Evolutionary conservation across 1,140 invertebrate species (phyloP).

Genomic region (Bradynema listronoti): DNA sequence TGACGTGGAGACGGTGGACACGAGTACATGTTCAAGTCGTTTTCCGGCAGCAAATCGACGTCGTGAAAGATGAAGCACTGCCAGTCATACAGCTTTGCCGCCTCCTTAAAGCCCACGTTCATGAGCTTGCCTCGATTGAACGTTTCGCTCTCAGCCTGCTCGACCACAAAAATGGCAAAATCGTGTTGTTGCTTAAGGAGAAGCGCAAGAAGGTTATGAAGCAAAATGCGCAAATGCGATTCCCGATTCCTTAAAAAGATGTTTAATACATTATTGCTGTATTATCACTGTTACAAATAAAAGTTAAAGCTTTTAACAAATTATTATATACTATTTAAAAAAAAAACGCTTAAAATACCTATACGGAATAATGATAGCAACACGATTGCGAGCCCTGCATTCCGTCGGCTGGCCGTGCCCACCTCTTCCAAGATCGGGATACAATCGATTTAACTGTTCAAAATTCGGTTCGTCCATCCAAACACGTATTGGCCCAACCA

Average conservation of each 20-base stretch:
- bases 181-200: slow-evolving; percentile 65
- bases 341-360: slow-evolving; percentile 18
- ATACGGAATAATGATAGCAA: slow-evolving; percentile 52
- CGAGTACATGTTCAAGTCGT: slow-evolving; percentile 79
- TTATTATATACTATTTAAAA: not conserved
- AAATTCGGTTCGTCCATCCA: slow-evolving; percentile 47
- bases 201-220: slow-evolving; percentile 54
- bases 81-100: slow-evolving; percentile 50
- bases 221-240: slow-evolving; percentile 46
- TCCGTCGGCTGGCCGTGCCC: slow-evolving; percentile 47
- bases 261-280: too few species aligned
- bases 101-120: slow-evolving; percentile 73
- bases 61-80: slow-evolving; percentile 90
- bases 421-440: slow-evolving; percentile 45
- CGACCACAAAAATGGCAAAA: slow-evolving; percentile 82
- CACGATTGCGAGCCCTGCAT: slow-evolving; percentile 43
- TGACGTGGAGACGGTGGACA: slow-evolving; percentile 73
- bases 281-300: not conserved
- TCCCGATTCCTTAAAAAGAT: slow-evolving; percentile 37
- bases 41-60: slow-evolving; percentile 83
- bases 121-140: slow-evolving; percentile 89
- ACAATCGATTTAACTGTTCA: slow-evolving; percentile 37
- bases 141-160: slow-evolving; percentile 66
- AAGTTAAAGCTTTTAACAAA: not conserved
- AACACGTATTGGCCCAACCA: slow-evolving; percentile 48